Evolutionary conservation across 2,888 invertebrate species (phyloP).

Genomic region (Lathronympha strigana): DNA sequence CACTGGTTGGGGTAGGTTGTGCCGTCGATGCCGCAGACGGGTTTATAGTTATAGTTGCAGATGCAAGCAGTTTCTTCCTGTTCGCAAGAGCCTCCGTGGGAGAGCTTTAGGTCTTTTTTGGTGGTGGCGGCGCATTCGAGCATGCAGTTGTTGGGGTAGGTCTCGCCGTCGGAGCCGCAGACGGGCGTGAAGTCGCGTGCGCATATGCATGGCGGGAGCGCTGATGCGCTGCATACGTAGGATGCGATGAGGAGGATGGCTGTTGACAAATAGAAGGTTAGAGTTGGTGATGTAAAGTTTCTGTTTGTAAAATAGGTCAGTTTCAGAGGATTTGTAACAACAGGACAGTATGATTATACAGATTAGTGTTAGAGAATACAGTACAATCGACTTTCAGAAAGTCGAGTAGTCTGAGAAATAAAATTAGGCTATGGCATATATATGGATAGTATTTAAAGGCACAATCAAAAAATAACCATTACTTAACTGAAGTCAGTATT

Average conservation of each 20-base stretch:
- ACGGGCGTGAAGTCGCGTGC: constrained; percentile 72
- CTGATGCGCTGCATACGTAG: constrained; percentile 48
- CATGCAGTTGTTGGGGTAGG: constrained; percentile 87
- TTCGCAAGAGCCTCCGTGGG: constrained; percentile 44
- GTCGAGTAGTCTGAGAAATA: too few relatives aligned
- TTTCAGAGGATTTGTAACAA: too few relatives aligned
- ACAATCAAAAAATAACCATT: too few relatives aligned
- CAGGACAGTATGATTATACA: too few relatives aligned
- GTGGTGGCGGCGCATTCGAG: constrained; percentile 76
- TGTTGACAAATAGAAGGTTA: constrained; percentile 44
- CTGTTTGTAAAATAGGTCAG: too few relatives aligned
- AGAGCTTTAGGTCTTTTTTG: constrained; percentile 42
- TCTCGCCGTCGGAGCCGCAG: constrained; percentile 89
- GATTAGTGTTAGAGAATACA: too few relatives aligned
- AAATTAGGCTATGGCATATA: too few relatives aligned
- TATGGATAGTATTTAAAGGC: too few relatives aligned
- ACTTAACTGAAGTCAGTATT: too few relatives aligned
- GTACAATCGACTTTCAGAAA: too few relatives aligned
- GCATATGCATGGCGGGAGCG: constrained; percentile 60
- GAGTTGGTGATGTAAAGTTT: neutral
- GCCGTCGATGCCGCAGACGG: constrained; percentile 58
- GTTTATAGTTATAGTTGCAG: constrained; percentile 50
- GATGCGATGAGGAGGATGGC: constrained; percentile 53
- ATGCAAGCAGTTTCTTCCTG: constrained; percentile 37
- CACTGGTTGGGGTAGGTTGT: constrained; percentile 55